phyloP scores from a whole-genome alignment of 1,140 invertebrate species.

The Euwallacea fornicatus region DNA sequence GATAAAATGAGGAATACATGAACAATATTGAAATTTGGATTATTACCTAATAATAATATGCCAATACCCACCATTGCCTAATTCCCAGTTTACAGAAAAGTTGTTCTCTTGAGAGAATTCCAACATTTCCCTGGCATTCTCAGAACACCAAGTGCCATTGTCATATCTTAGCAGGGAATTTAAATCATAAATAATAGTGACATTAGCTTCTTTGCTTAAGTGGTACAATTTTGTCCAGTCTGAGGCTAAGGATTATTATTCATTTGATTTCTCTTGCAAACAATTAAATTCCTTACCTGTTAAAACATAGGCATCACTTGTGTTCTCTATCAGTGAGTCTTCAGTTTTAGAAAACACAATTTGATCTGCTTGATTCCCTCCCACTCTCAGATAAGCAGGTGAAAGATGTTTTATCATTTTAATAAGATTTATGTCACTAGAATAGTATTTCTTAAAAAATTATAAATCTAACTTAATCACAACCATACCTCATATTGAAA shows the following conservation, averaged over 20 bases:
- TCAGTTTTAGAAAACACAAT: constrained; percentile 58
- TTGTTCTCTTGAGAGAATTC: constrained; percentile 59
- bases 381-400: constrained; percentile 65
- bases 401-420: constrained; percentile 60
- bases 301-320: constrained; percentile 24
- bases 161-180: constrained; percentile 65
- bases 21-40: not conserved
- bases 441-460: constrained; percentile 28
- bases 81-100: constrained; percentile 66
- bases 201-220: constrained; percentile 55
- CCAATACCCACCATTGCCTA: constrained; percentile 67
- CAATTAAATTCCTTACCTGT: constrained; percentile 45
- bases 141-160: constrained; percentile 63
- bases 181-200: constrained; percentile 63
- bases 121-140: constrained; percentile 66
- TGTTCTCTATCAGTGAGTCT: constrained; percentile 32
- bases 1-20: constrained; percentile 4
- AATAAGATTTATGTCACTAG: constrained; percentile 55
- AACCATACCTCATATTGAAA: constrained; percentile 46
- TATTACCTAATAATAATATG: not conserved
- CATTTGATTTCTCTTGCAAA: constrained; percentile 44
- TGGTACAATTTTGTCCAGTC: constrained; percentile 64
- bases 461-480: constrained; percentile 8
- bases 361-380: constrained; percentile 68
- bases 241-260: constrained; percentile 30